Evolutionary conservation across 2,113 vertebrate species (phyloP), one percentile per base, ranked within the genome.

Genomic region (Cygnus buccinator): DNA sequence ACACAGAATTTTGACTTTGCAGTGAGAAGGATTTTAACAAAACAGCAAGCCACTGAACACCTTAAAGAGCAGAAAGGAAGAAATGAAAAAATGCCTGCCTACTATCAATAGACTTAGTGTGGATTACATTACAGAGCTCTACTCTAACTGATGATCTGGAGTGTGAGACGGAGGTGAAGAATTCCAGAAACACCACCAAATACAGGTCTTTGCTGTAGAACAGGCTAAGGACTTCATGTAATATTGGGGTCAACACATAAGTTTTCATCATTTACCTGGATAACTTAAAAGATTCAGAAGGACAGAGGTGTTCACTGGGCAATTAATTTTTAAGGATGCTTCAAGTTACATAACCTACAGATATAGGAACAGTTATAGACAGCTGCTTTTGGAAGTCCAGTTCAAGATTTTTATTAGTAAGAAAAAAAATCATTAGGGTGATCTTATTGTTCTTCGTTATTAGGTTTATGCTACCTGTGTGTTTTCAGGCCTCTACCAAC

Each of bases 161-260:
- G 3, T 48, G 19, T 19, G 16, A 82, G 7, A 67, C 7, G 6
- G 57, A 39, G 9, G 16, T 8, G 7, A 83, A 41, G 41, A 70
- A 16, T 11, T 84, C 48, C 46, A 68, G n/a, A 52, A 83, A 83
- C 37, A 75, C 3, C 18, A 77, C 12, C 33, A 50, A 6, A 50
- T 43, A 23, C 0, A 75, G 23, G 6, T 43, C 17, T 18, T 65
- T 77, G 31, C 11, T 54, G 29, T 1, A 74, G 6, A 17, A 9
- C 26, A 44, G 9, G 10, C 39, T 37, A 13, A 82, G 8, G 12
- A 67, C 20, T 74, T 58, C 26, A 43, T 19, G 66, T 3, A 89
- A 20, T 26, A 77, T 52, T 2, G 2, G 4, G 28, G 70, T 23
- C 21, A 67, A 25, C 0, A 0, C 9, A 73, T 7, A 6, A 66